phyloP scores from a whole-genome alignment of 1,140 invertebrate species.

The Achroia grisella region DNA sequence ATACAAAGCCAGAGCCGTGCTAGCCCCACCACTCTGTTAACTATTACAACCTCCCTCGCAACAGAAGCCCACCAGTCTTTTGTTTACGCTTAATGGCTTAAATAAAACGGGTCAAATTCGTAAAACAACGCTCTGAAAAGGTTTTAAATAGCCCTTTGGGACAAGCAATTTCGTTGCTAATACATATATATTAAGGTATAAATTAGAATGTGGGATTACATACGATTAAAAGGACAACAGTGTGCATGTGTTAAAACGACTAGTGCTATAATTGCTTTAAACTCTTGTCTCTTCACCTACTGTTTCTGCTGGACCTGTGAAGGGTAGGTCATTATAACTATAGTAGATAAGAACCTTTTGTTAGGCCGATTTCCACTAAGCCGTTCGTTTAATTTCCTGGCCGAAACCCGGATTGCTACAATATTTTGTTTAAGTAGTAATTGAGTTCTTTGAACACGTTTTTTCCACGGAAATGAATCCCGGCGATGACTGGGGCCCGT shows the following conservation, averaged over 20 bases:
- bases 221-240: constrained; percentile 31
- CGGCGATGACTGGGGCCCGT: constrained; percentile 21
- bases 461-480: constrained; percentile 65
- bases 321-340: constrained; percentile 46
- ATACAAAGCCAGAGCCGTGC: constrained; percentile 36
- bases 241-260: constrained; percentile 36
- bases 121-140: constrained; percentile 44
- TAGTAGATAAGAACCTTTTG: constrained; percentile 51
- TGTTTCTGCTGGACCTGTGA: constrained; percentile 19
- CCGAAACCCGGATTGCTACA: constrained; percentile 52
- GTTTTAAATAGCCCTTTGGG: constrained; percentile 34
- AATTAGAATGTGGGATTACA: constrained; percentile 34
- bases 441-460: constrained; percentile 61
- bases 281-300: constrained; percentile 39
- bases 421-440: constrained; percentile 68
- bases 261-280: constrained; percentile 40
- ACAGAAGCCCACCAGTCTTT: constrained; percentile 51
- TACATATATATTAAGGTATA: constrained; percentile 32
- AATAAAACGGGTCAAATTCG: constrained; percentile 66
- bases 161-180: constrained; percentile 30
- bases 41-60: constrained; percentile 50
- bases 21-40: constrained; percentile 38
- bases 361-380: constrained; percentile 42
- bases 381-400: constrained; percentile 68
- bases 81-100: constrained; percentile 66